Evolutionary conservation across 2,113 vertebrate genomes (phyloP).

Genomic region (Phyllopteryx taeniolatus): DNA sequence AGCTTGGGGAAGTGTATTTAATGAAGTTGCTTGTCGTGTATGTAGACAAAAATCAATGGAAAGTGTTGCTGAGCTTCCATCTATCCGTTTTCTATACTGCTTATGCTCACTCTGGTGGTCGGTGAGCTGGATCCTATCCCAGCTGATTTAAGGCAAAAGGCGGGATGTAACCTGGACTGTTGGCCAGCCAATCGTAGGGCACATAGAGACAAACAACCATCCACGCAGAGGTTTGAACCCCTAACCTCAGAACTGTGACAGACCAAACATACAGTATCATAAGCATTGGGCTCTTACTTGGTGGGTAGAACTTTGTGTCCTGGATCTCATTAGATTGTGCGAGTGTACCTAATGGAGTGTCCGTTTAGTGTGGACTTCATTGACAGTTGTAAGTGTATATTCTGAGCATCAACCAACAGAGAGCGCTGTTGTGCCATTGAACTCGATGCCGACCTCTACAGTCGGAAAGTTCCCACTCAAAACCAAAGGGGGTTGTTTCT

Average conservation of each 20-base stretch:
- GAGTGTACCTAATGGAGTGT: too few relatives aligned
- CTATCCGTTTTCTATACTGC: neutral
- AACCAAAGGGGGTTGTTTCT: neutral
- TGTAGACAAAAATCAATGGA: neutral
- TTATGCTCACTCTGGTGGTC: neutral
- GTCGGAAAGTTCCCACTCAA: neutral
- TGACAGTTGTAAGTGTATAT: neutral
- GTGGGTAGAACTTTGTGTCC: too few relatives aligned
- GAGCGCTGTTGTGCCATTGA: neutral
- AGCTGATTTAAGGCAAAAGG: too few relatives aligned
- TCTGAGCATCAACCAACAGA: neutral
- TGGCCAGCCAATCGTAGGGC: too few relatives aligned
- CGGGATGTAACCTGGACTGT: too few relatives aligned
- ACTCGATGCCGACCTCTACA: neutral
- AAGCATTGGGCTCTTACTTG: too few relatives aligned
- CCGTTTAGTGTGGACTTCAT: too few relatives aligned
- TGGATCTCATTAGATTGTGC: too few relatives aligned
- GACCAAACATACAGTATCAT: neutral
- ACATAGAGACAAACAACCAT: too few relatives aligned
- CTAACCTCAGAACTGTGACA: neutral
- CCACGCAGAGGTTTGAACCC: too few relatives aligned
- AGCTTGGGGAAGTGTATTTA: neutral
- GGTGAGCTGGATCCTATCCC: too few relatives aligned
- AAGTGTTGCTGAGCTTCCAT: neutral
- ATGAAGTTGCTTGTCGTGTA: neutral